Evolutionary conservation across 2,113 vertebrate species (phyloP), one percentile per base, ranked within the genome.

Genomic region (Leptocoma aspasia): DNA sequence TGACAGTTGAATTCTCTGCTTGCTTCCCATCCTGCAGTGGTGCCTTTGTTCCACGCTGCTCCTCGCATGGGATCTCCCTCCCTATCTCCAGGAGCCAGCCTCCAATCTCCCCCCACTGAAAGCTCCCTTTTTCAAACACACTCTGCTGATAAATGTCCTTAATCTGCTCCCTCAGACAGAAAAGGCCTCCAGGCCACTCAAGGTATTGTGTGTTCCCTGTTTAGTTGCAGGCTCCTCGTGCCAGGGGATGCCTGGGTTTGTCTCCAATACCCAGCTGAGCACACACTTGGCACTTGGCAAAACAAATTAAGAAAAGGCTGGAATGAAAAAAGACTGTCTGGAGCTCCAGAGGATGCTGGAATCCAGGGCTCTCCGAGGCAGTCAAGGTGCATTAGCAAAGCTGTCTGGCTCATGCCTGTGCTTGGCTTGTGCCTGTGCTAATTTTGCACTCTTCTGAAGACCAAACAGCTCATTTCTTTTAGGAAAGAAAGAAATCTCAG

Each of bases 311-410:
- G 90, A 26, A 60, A 70, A 87, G 54, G 64, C 26, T 50, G 53
- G 76, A 41, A 71, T 94, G 61, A 57, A 53, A 24, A 82, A 85
- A 85, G 93, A 0, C 78, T 91, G 65, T 85, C 61, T 87, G 90
- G 61, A 44, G 63, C 95, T 95, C 89, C 35, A 47, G 93, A 90
- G 95, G 66, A 69, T 61, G 35, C 66, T 76, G 91, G 7, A 72
- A 89, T 39, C 4, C 84, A 42, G 78, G 66, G 80, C 77, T 60
- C 26, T 52, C 41, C 1, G 1, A 84, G 89, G 33, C 95, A 82
- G 87, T 92, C 90, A 68, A 31, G 87, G 93, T 85, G 94, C 93
- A 94, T 95, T 95, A 95, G 87, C 87, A 76, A n/a, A 93, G 78
- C 94, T 91, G 90, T 86, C 91, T 96, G 95, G 91, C 93, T 70